Conservation (phyloP, 2,888 invertebrate species). For the Eupeodes luniger region DNA sequence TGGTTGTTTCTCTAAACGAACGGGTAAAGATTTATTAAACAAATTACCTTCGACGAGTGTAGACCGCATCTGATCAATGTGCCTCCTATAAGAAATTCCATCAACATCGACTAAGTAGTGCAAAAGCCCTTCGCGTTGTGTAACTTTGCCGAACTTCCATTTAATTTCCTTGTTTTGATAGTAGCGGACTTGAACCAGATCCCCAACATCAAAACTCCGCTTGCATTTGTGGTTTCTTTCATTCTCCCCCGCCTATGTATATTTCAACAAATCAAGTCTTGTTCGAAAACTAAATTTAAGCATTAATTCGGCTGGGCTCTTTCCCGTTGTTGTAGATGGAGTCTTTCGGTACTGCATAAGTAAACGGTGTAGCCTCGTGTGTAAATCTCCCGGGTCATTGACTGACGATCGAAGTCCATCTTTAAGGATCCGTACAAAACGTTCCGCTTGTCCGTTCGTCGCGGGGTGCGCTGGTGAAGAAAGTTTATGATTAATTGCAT, state of each 20-base stretch:
- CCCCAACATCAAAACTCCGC: constrained; percentile 16
- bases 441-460: constrained; percentile 9
- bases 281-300: not conserved
- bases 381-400: constrained; percentile 5
- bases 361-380: not conserved
- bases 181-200: constrained; percentile 14
- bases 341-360: not conserved
- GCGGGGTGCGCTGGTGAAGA: constrained; percentile 20
- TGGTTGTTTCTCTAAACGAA: not conserved
- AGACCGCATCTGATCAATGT: constrained; percentile 1
- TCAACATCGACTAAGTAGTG: constrained; percentile 1
- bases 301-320: not conserved
- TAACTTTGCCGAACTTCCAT: constrained; percentile 2
- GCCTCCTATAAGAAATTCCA: not conserved
- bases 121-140: not conserved
- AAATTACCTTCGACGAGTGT: constrained; percentile 1
- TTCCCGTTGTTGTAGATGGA: constrained; percentile 1
- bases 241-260: constrained; percentile 7
- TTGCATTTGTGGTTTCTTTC: constrained; percentile 6
- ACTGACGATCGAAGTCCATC: constrained; percentile 4
- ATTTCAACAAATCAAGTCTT: constrained; percentile 10
- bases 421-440: constrained; percentile 1
- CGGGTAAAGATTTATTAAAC: not conserved
- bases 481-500: constrained; percentile 16
- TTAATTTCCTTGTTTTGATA: constrained; percentile 4